These are phyloP conservation scores for Trachemys scripta DNA, from an alignment of 2,113 vertebrate genomes.

Conservation along the genomic window DNA sequence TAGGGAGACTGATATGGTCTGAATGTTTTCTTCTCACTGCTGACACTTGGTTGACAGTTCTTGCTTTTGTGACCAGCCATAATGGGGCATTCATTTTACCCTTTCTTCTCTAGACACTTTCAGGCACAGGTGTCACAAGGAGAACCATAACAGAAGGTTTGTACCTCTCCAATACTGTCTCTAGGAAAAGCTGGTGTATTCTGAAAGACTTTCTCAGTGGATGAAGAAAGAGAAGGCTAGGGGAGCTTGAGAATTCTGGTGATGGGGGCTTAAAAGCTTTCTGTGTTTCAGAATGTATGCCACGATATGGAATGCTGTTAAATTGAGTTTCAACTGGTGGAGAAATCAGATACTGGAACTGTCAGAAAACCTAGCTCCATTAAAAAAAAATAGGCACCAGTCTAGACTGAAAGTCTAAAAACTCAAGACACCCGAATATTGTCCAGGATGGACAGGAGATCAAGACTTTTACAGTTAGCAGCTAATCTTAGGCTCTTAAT, in stretches of 20 bases:
- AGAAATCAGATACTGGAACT: not conserved
- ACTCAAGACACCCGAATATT: not conserved
- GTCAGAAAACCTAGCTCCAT: not conserved
- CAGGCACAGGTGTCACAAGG: not conserved
- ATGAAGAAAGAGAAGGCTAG: not conserved
- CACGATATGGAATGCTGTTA: not conserved
- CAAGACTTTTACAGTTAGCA: not conserved
- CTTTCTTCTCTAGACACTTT: not conserved
- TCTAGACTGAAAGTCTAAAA: not conserved
- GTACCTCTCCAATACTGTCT: not conserved
- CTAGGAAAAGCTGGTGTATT: not conserved
- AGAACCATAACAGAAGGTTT: not conserved
- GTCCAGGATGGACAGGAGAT: not conserved
- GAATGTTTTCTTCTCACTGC: conserved; percentile 18
- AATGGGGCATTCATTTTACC: not conserved
- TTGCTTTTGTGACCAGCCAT: conserved; percentile 37
- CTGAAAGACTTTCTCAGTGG: not conserved
- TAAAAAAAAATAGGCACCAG: not conserved
- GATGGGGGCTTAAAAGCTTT: not conserved
- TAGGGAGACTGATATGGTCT: conserved; percentile 3
- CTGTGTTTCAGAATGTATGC: not conserved
- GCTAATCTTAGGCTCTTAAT: not conserved
- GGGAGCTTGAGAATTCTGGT: not conserved
- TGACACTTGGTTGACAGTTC: conserved; percentile 28
- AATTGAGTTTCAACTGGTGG: not conserved